These are phyloP conservation scores for Diarsia dahlii DNA, from an alignment of 2,888 invertebrate genomes.

Conservation along the genomic window DNA sequence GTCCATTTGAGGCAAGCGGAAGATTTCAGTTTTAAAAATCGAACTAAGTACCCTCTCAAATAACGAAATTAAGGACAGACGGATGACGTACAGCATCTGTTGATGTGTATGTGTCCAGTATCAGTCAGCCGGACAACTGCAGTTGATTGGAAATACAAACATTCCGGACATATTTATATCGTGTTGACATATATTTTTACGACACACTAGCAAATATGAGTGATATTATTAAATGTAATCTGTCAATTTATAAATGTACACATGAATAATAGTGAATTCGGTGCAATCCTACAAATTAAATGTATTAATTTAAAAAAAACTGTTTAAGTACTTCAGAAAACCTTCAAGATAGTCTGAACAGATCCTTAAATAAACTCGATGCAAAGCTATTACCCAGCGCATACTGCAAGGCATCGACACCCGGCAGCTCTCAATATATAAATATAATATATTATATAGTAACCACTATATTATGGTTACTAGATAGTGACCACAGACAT, in stretches of 20 bases:
- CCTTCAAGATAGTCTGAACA: too few relatives aligned
- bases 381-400: too few relatives aligned
- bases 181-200: not conserved
- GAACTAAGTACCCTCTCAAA: not conserved
- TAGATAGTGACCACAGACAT: too few relatives aligned
- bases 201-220: not conserved
- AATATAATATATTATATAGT: too few relatives aligned
- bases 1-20: too few relatives aligned
- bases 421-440: too few relatives aligned
- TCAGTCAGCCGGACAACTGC: not conserved
- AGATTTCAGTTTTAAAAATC: not conserved
- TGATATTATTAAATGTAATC: not conserved
- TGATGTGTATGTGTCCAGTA: slow-evolving; percentile 5
- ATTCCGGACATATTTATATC: not conserved
- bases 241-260: not conserved
- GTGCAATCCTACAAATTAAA: not conserved
- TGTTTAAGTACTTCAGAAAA: too few relatives aligned
- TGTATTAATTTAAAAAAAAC: too few relatives aligned
- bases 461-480: too few relatives aligned
- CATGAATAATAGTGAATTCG: not conserved
- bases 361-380: too few relatives aligned
- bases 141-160: slow-evolving; percentile 13
- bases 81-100: not conserved
- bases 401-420: too few relatives aligned
- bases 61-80: not conserved